Percentiles rank a stretch among this genome's conserved stretches.
These are phyloP conservation scores for Aleiodes testaceus DNA, from an alignment of 2,888 invertebrate genomes.

Conservation along the genomic window DNA sequence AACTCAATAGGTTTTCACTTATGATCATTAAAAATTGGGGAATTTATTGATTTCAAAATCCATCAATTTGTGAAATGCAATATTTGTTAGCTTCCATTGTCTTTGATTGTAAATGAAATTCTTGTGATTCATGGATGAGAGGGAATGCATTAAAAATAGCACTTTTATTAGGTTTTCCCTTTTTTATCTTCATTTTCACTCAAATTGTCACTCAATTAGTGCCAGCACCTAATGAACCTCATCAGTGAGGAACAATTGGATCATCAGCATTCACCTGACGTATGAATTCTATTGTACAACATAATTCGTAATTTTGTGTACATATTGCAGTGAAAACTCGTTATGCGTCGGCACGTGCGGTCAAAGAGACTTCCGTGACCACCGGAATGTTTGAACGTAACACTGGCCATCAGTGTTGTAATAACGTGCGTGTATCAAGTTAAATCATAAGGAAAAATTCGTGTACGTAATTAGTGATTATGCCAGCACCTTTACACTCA, in stretches of 20 bases:
- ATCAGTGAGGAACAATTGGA: neutral
- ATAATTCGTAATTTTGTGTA: slow-evolving; percentile 19
- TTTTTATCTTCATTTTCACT: neutral
- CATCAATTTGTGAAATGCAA: too few relatives aligned
- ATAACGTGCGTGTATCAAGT: slow-evolving; percentile 41
- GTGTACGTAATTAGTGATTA: neutral
- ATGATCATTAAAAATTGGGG: slow-evolving; percentile 18
- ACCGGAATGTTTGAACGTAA: slow-evolving; percentile 51
- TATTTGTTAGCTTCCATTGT: too few relatives aligned
- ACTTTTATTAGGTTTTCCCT: too few relatives aligned
- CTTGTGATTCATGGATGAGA: too few relatives aligned
- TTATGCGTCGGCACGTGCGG: slow-evolving; percentile 48
- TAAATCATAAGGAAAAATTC: neutral
- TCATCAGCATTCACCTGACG: neutral
- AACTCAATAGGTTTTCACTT: slow-evolving; percentile 25
- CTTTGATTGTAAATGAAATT: too few relatives aligned
- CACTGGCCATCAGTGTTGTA: slow-evolving; percentile 38
- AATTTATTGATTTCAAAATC: neutral
- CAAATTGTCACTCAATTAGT: neutral
- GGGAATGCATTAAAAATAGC: too few relatives aligned
- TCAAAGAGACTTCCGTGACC: slow-evolving; percentile 51
- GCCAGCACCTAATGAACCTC: neutral
- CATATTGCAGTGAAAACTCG: slow-evolving; percentile 43
- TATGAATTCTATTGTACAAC: neutral
- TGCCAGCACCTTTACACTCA: neutral